These are phyloP conservation scores for Bolborhynchus lineola DNA, from an alignment of 2,113 vertebrate genomes.

Conservation along the genomic window DNA sequence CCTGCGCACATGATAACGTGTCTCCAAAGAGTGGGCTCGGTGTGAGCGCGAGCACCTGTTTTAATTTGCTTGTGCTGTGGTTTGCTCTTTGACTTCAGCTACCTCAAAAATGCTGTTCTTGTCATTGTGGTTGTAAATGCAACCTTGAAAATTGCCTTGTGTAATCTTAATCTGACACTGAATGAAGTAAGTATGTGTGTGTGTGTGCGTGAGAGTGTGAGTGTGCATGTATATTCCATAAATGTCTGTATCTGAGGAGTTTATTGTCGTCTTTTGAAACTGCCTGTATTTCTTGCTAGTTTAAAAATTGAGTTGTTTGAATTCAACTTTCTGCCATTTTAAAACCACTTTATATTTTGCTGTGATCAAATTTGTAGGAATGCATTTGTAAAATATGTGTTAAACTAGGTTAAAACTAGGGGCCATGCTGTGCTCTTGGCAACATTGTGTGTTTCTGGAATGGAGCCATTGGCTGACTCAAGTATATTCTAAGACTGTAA, in stretches of 20 bases:
- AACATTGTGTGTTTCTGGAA: not conserved
- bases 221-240: not conserved
- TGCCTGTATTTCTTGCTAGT: not conserved
- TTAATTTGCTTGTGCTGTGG: slow-evolving; percentile 52
- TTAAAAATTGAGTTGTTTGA: not conserved
- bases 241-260: not conserved
- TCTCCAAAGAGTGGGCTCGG: slow-evolving; percentile 51
- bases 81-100: slow-evolving; percentile 67
- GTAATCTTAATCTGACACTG: slow-evolving; percentile 38
- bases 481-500: not conserved
- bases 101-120: slow-evolving; percentile 70
- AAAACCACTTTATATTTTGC: not conserved
- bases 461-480: not conserved
- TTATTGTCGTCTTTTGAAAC: not conserved
- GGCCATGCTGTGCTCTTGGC: not conserved
- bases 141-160: slow-evolving; percentile 60
- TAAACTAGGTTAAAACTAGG: not conserved
- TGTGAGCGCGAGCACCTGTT: slow-evolving; percentile 18
- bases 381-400: not conserved
- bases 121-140: slow-evolving; percentile 54
- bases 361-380: slow-evolving; percentile 3
- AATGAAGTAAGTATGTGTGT: not conserved
- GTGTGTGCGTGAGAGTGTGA: fast-evolving
- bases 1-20: not conserved
- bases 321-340: not conserved